phyloP scores from a whole-genome alignment of 2,113 vertebrate genomes.

The Polypterus bichir region DNA sequence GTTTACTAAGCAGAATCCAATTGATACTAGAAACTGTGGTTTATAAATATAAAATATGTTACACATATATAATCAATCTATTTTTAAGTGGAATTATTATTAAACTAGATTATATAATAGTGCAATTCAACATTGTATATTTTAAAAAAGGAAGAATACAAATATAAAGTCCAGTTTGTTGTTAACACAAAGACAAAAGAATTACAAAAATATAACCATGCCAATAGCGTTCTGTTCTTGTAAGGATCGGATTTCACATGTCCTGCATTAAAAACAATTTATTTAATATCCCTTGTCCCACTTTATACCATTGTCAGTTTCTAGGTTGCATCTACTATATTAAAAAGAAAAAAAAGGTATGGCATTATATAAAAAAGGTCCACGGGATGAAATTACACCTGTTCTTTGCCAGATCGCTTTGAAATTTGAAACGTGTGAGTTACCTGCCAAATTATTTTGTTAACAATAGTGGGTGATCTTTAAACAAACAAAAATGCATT shows the following conservation, averaged over 20 bases:
- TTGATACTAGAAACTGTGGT: no score
- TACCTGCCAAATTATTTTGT: conserved; percentile 71
- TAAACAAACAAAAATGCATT: conserved; percentile 60
- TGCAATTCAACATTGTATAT: no score
- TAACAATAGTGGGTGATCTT: conserved; percentile 59
- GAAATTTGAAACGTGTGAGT: conserved; percentile 62
- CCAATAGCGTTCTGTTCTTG: conserved; percentile 6
- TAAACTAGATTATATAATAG: no score
- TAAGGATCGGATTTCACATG: conserved; percentile 27
- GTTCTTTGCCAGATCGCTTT: conserved; percentile 73
- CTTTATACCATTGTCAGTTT: conserved; percentile 63
- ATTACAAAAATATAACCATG: neutral
- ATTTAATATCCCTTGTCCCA: conserved; percentile 39
- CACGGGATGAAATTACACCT: conserved; percentile 82
- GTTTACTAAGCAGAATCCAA: no score
- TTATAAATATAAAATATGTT: no score
- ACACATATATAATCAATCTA: no score
- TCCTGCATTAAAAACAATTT: conserved; percentile 40
- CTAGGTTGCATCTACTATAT: conserved; percentile 35
- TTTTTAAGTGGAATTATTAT: no score
- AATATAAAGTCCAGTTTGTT: no score
- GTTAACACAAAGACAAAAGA: neutral
- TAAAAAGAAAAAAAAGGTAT: conserved; percentile 57
- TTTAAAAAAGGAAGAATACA: no score
- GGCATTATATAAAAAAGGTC: conserved; percentile 46